A percentile compares a stretch with the other conserved stretches of the same genome.
These are phyloP conservation scores for Tachina lurida DNA, from an alignment of 2,888 invertebrate species.

Conservation along the genomic window DNA sequence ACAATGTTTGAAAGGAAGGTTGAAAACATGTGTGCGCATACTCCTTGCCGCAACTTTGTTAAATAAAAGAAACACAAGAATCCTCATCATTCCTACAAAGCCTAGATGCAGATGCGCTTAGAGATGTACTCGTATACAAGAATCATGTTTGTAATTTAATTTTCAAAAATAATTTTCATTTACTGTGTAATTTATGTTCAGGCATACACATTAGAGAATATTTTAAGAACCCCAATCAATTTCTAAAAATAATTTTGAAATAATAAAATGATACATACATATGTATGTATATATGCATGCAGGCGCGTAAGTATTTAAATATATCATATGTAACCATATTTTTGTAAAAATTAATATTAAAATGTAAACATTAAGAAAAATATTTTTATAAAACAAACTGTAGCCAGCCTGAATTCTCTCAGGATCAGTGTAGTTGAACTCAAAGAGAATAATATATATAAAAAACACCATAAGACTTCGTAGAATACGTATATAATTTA, in stretches of 20 bases:
- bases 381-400: too few species aligned
- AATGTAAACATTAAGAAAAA: too few species aligned
- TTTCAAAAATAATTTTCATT: not conserved
- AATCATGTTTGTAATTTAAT: slow-evolving; percentile 15
- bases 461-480: too few species aligned
- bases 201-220: slow-evolving; percentile 13
- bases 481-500: too few species aligned
- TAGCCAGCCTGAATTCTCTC: too few species aligned
- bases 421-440: too few species aligned
- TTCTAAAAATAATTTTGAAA: slow-evolving; percentile 29
- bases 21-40: slow-evolving; percentile 58
- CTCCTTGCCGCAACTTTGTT: slow-evolving; percentile 38
- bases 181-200: not conserved
- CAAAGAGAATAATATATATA: too few species aligned
- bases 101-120: slow-evolving; percentile 19
- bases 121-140: not conserved
- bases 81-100: slow-evolving; percentile 1
- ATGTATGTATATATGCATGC: too few species aligned
- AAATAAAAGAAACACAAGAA: slow-evolving; percentile 26
- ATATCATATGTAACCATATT: too few species aligned
- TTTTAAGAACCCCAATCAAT: slow-evolving; percentile 51
- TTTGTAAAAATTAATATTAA: too few species aligned
- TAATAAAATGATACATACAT: too few species aligned
- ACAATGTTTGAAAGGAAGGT: slow-evolving; percentile 3
- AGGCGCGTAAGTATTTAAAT: too few species aligned